phyloP scores from a whole-genome alignment of 2,113 vertebrate genomes.

The Chaetorhynchus papuensis region DNA sequence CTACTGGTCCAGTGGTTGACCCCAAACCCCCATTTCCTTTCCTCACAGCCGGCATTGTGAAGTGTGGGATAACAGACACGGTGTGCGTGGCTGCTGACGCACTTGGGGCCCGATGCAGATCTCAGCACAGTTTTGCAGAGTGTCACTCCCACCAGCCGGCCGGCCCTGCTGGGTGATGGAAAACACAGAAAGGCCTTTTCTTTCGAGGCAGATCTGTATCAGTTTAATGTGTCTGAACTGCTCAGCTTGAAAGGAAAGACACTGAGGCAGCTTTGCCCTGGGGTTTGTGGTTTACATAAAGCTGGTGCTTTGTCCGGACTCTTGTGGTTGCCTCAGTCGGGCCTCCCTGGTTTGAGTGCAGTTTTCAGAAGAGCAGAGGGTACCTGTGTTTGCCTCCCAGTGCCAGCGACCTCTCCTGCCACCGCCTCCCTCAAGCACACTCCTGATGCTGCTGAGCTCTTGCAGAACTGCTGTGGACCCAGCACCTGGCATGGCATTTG shows the following conservation, averaged over 20 bases:
- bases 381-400: neutral
- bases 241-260: neutral
- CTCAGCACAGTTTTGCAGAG: neutral
- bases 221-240: neutral
- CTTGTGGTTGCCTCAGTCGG: neutral
- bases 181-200: neutral
- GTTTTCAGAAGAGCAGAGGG: neutral
- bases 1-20: neutral
- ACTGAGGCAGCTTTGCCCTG: neutral
- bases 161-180: neutral
- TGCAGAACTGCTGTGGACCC: accelerated
- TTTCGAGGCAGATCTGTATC: neutral
- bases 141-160: accelerated
- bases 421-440: neutral
- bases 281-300: neutral
- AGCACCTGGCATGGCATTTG: neutral
- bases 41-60: neutral
- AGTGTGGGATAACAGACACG: neutral
- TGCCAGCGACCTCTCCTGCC: neutral
- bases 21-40: slow-evolving; percentile 7
- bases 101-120: neutral
- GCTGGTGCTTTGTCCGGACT: neutral
- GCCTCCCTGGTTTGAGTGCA: neutral
- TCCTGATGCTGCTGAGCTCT: neutral
- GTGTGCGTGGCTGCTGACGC: neutral